Percentiles rank a stretch among this genome's conserved stretches.
These are phyloP conservation scores for Drosophila yakuba DNA, from an alignment of 1,140 invertebrate species.

Conservation along the genomic window DNA sequence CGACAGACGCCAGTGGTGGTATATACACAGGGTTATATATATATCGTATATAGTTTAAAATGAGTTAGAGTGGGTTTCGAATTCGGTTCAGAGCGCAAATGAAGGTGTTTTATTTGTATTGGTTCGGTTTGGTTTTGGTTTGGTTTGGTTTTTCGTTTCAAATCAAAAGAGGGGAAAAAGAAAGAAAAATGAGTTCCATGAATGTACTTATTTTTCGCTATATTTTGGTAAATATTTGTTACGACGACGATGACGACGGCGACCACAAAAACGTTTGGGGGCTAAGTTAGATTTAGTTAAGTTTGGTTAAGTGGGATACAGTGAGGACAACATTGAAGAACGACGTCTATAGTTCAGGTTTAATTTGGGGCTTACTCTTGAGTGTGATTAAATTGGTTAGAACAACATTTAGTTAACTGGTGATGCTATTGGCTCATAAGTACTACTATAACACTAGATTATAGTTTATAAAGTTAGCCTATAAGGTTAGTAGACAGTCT, in stretches of 20 bases:
- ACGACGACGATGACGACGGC: slow-evolving; percentile 52
- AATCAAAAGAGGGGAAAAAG: slow-evolving; percentile 74
- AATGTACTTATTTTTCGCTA: slow-evolving; percentile 48
- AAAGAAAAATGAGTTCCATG: slow-evolving; percentile 73
- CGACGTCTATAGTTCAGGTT: slow-evolving; percentile 37
- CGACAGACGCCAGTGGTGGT: slow-evolving; percentile 50
- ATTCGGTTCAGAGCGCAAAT: slow-evolving; percentile 51
- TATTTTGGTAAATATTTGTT: slow-evolving; percentile 45
- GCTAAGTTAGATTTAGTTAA: slow-evolving; percentile 39
- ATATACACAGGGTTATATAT: slow-evolving; percentile 39
- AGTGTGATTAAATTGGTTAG: slow-evolving; percentile 23
- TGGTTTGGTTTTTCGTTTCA: slow-evolving; percentile 31
- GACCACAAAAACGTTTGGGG: slow-evolving; percentile 62
- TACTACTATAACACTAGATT: slow-evolving; percentile 36
- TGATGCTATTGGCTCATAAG: slow-evolving; percentile 31
- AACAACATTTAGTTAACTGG: slow-evolving; percentile 62
- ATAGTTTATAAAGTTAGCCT: slow-evolving; percentile 23
- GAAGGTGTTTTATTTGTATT: slow-evolving; percentile 45
- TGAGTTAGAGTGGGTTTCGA: slow-evolving; percentile 46
- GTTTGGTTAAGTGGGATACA: slow-evolving; percentile 26
- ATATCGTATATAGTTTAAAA: slow-evolving; percentile 36
- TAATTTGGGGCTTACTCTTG: slow-evolving; percentile 25
- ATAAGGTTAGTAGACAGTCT: slow-evolving; percentile 24
- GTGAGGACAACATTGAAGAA: slow-evolving; percentile 52
- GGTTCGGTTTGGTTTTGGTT: slow-evolving; percentile 24